Base-by-base conservation (phyloP, 2,113 vertebrate genomes). In the Mastomys coucha region DNA sequence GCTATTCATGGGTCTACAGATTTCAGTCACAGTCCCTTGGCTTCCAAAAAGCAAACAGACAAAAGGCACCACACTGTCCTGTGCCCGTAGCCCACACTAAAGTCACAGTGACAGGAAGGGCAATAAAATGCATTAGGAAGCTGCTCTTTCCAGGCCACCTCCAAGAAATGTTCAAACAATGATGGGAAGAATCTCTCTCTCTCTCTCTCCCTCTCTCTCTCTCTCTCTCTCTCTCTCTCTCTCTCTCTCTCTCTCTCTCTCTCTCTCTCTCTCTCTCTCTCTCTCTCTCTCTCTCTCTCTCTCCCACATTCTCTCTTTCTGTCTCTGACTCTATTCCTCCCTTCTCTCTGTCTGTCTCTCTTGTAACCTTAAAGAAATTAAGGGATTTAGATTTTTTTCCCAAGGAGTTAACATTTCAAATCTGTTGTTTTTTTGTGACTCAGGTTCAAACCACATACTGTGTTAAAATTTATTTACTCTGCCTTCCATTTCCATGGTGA, bases 31-130 rank as follows among this genome's bases (percentile, higher is more conserved):
- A 39, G 60, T 91, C 76, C 8, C 36, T 24, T 60, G 51, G 53
- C n/a, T 95, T 94, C 88, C 75, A 45, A 93, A 91, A 91, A 82
- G 51, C n/a, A 88, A 70, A 65, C 26, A 49, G 39, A 91, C 1
- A 16, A 72, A 89, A 72, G 16, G 1, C 28, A 51, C 0, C 0
- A 90, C 17, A 0, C n/a, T 39, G 80, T 89, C 19, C 69, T 92
- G 19, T 69, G 39, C 60, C 75, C 22, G 0, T 82, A 22, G 31
- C 13, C 49, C 26, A 51, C 7, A 16, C 16, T 17, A n/a, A 39
- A 31, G 39, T 63, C 73, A 49, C 65, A 53, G 42, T 93, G 87
- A 86, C 19, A 77, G 31, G 24, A 88, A 76, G n/a, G 63, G 24
- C 17, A 72, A 13, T 56, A 33, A 73, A 85, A 39, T 58, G 17